Conservation (phyloP, 2,888 invertebrate genomes). For the Gandaritis pyraliata region DNA sequence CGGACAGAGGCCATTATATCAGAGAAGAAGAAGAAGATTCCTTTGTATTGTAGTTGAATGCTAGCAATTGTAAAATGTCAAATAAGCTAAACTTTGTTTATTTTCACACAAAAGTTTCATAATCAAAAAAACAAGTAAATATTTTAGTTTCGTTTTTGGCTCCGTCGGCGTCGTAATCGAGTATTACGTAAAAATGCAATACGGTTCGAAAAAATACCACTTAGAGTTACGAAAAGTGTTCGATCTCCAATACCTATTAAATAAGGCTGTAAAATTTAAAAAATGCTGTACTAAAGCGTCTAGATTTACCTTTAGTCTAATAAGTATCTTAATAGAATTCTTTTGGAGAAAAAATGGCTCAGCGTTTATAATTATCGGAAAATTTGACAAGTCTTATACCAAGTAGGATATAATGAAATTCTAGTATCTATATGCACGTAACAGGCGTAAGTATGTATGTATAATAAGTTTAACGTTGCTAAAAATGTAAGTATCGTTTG, state of each 20-base stretch:
- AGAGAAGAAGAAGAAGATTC: no score
- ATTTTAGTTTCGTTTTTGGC: constrained; percentile 33
- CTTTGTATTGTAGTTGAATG: no score
- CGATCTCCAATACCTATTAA: constrained; percentile 1
- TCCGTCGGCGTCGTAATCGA: constrained; percentile 42
- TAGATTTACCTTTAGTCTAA: background rate
- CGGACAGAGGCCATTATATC: no score
- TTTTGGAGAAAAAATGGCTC: background rate
- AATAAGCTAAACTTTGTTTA: background rate
- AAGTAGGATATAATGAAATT: no score
- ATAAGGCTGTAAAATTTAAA: background rate
- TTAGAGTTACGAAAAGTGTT: constrained; percentile 19
- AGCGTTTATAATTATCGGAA: no score
- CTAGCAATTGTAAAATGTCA: no score
- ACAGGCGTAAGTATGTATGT: background rate
- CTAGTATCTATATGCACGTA: no score
- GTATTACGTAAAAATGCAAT: constrained; percentile 43
- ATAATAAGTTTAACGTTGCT: background rate
- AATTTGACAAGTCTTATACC: no score
- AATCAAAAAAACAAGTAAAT: constrained; percentile 23
- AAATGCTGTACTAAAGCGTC: background rate
- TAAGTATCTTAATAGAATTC: background rate
- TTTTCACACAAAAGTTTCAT: constrained; percentile 13
- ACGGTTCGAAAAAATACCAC: constrained; percentile 13
- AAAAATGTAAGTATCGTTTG: background rate